These are phyloP conservation scores for Glyptemys insculpta DNA, from an alignment of 2,797 vertebrate genomes.

Conservation along the genomic window DNA sequence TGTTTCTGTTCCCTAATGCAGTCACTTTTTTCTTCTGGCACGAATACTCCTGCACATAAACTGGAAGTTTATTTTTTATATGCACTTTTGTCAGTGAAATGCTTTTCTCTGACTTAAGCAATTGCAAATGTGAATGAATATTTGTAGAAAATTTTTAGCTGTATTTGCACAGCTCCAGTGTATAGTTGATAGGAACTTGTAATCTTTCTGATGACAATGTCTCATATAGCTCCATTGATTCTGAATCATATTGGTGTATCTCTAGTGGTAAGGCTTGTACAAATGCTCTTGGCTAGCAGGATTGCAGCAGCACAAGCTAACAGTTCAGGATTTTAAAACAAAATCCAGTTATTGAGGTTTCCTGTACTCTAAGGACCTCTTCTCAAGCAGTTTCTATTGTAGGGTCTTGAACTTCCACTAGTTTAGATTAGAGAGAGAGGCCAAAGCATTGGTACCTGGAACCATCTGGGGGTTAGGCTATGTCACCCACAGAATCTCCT, in stretches of 20 bases:
- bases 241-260: neutral
- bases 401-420: neutral
- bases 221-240: neutral
- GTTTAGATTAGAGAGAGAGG: neutral
- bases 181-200: neutral
- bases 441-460: neutral
- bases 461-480: neutral
- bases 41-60: constrained; percentile 37
- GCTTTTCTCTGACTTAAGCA: no score
- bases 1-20: neutral
- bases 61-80: constrained; percentile 47
- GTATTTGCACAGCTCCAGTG: neutral
- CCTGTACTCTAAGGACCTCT: neutral
- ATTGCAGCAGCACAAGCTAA: neutral
- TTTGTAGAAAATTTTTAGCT: neutral
- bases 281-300: neutral
- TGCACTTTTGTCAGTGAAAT: constrained; percentile 27
- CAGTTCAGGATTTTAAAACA: neutral
- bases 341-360: neutral
- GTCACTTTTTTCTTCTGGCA: neutral
- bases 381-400: neutral
- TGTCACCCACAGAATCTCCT: neutral
- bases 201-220: neutral
- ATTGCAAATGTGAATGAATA: no score
- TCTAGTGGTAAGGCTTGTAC: neutral